Conservation (phyloP, 1,140 invertebrate species). For the Aphelenchoides besseyi region DNA sequence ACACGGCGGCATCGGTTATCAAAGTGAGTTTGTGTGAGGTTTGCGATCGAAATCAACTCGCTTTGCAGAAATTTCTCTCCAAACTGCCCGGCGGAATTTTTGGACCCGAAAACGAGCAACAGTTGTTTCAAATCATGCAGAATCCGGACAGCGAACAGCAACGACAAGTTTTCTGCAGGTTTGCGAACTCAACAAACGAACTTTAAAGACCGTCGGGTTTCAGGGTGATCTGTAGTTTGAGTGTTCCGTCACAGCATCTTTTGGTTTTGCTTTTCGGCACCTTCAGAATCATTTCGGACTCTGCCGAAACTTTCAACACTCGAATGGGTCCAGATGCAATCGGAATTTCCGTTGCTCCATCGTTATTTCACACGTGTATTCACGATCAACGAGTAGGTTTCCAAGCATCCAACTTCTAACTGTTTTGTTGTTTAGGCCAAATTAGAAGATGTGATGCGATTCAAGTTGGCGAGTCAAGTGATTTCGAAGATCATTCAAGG, state of each 20-base stretch:
- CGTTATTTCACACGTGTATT: constrained; percentile 92
- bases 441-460: constrained; percentile 87
- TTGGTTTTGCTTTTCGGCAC: constrained; percentile 92
- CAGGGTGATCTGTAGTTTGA: constrained; percentile 82
- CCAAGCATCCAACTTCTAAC: constrained; percentile 1
- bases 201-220: too few species aligned
- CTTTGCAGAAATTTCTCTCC: constrained; percentile 76
- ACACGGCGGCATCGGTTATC: constrained; percentile 93
- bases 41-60: constrained; percentile 17
- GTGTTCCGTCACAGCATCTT: constrained; percentile 82
- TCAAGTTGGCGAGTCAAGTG: constrained; percentile 84
- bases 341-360: constrained; percentile 88
- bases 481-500: constrained; percentile 94
- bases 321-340: constrained; percentile 94
- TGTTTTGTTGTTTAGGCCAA: constrained; percentile 72
- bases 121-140: constrained; percentile 82
- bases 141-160: constrained; percentile 70
- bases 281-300: constrained; percentile 89
- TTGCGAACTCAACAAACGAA: not conserved
- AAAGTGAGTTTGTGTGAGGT: constrained; percentile 68
- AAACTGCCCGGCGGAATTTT: constrained; percentile 95
- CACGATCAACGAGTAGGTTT: constrained; percentile 69
- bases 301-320: constrained; percentile 78
- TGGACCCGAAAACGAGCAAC: constrained; percentile 80
- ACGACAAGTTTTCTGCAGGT: constrained; percentile 82